Evolutionary conservation across 2,797 vertebrate species (phyloP), one percentile per base, ranked within the genome.

Genomic region (Novumbra hubbsi): DNA sequence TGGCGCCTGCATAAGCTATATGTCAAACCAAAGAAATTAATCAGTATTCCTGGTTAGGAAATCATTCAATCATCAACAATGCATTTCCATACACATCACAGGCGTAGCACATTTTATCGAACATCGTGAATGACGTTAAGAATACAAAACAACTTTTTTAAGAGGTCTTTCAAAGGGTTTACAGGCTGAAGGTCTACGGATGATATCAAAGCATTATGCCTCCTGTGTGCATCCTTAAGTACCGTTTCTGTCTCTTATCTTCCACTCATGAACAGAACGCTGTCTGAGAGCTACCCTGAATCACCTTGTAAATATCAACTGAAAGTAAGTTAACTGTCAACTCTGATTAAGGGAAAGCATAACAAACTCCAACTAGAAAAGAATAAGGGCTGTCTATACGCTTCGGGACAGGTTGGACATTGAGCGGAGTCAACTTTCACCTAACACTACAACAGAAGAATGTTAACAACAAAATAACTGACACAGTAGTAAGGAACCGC

Each of bases 31-130:
- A 14, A 32, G 63, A 28, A 65, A 38, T 7, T 24, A 64, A 64
- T 27, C 9, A 7, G 27, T 50, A 28, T 12, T 52, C 34, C 67
- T 70, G 76, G 76, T 24, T 4, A 71, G 82, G 76, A 88, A 83
- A 82, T 64, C 68, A 78, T 86, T 88, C 81, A 86, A 83, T 89
- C 87, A 89, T 73, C 71, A 75, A 83, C 80, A 78, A 82, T 88
- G 84, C 76, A 83, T 73, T 77, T 85, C 78, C 80, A 81, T 76
- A 21, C 70, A 62, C 77, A 57, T 67, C 63, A 78, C 75, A 78
- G 27, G 62, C 12, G 62, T 28, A 63, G 12, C 62, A 63, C 17
- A 32, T 30, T 30, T 63, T 2, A 63, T 4, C 11, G 21, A 60
- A 60, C 3, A 24, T 12, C 24, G 4, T 27, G 11, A 27, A 60